Percentiles rank a stretch among this genome's conserved stretches.
phyloP scores from a whole-genome alignment of 2,888 invertebrate genomes.

The Junonia oenone region DNA sequence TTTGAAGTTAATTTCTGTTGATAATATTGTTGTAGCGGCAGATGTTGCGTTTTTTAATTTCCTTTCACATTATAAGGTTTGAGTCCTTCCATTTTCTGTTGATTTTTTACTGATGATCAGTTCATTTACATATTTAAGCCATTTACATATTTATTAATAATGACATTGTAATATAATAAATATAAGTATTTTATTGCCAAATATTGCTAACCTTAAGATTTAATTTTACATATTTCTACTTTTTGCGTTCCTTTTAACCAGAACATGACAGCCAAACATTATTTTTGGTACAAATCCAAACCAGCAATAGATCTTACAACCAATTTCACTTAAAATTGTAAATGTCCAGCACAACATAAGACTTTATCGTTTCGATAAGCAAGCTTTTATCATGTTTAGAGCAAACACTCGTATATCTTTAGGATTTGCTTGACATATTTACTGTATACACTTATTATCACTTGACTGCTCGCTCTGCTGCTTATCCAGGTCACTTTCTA shows the following conservation, averaged over 20 bases:
- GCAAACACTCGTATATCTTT: slow-evolving; percentile 12
- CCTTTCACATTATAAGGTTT: slow-evolving; percentile 36
- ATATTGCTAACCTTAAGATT: neutral
- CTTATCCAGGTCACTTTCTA: slow-evolving; percentile 11
- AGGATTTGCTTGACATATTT: slow-evolving; percentile 11
- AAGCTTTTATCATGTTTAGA: slow-evolving; percentile 13
- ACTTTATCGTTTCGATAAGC: slow-evolving; percentile 18
- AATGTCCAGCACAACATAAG: slow-evolving; percentile 15
- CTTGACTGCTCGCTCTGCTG: slow-evolving; percentile 1
- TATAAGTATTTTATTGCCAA: neutral
- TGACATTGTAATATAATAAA: too few relatives aligned
- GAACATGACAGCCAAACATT: neutral
- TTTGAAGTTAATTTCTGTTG: slow-evolving; percentile 47
- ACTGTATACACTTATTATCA: slow-evolving; percentile 11
- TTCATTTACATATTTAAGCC: too few relatives aligned
- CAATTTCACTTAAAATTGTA: neutral
- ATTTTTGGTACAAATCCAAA: neutral
- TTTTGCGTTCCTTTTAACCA: neutral
- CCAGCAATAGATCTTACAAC: neutral
- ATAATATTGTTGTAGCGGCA: slow-evolving; percentile 47
- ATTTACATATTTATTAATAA: too few relatives aligned
- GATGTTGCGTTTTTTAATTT: slow-evolving; percentile 61
- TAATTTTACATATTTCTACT: too few relatives aligned
- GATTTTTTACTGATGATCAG: neutral
- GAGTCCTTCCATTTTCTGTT: slow-evolving; percentile 4